These are phyloP conservation scores for Callinectes sapidus DNA, from an alignment of 2,888 invertebrate species.

Conservation along the genomic window DNA sequence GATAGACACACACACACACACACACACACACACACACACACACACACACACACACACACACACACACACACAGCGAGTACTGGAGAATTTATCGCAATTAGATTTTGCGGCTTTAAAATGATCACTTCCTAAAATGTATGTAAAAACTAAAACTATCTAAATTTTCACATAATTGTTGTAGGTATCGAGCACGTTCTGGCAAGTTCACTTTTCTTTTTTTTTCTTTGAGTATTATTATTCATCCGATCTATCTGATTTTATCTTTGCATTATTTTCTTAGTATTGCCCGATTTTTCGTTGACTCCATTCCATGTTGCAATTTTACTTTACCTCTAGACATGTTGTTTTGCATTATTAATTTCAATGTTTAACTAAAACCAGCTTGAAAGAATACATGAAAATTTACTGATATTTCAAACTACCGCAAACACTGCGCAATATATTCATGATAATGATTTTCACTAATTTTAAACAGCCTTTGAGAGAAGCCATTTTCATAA, in stretches of 20 bases:
- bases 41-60: conserved; percentile 21
- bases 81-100: conserved; percentile 7
- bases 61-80: conserved; percentile 7
- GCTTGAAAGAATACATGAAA: background rate
- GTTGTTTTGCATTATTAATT: background rate
- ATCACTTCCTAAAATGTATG: conserved; percentile 14
- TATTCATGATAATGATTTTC: background rate
- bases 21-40: conserved; percentile 40
- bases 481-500: background rate
- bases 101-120: conserved; percentile 22
- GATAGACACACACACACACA: conserved; percentile 25
- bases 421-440: background rate
- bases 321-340: background rate
- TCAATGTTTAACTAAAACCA: background rate
- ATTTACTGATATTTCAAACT: background rate
- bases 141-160: background rate
- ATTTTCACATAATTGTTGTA: conserved; percentile 10
- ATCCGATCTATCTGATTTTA: background rate
- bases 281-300: background rate
- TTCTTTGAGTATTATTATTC: background rate
- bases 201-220: background rate
- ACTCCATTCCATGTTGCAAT: background rate
- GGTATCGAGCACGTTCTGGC: background rate
- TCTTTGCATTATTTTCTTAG: background rate
- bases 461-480: background rate